Conservation (phyloP, 2,888 invertebrate species). For the Andricus quercusramuli region DNA sequence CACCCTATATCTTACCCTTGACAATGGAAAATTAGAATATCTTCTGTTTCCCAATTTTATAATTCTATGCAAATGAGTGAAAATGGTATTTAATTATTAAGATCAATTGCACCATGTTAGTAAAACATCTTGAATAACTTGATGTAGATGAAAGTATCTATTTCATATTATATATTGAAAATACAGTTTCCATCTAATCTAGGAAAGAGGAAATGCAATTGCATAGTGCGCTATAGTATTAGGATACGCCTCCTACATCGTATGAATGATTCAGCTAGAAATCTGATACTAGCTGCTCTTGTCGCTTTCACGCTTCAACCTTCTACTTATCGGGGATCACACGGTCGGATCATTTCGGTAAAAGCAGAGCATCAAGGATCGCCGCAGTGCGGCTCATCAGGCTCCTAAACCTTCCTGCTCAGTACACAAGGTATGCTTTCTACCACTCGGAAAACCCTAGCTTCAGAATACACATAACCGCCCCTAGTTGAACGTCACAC, state of each 20-base stretch:
- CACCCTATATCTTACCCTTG: no score
- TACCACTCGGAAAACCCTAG: conserved; percentile 43
- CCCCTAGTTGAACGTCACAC: conserved; percentile 2
- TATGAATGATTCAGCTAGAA: conserved; percentile 8
- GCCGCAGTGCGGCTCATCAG: conserved; percentile 41
- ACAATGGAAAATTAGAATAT: no score
- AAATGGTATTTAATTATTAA: no score
- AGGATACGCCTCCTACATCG: background rate
- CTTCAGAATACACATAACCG: conserved; percentile 36
- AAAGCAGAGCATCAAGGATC: conserved; percentile 40
- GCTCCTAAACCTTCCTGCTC: conserved; percentile 21
- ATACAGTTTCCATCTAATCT: background rate
- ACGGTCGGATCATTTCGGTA: conserved; percentile 42
- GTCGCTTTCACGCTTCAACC: conserved; percentile 41
- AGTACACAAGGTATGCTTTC: background rate
- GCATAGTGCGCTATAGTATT: background rate
- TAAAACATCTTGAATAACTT: no score
- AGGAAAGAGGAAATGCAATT: background rate
- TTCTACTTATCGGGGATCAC: conserved; percentile 47
- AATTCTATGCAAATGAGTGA: no score
- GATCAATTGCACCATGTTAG: no score
- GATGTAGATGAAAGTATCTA: no score
- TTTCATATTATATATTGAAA: background rate
- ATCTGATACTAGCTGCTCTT: conserved; percentile 6
- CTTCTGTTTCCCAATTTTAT: no score